phyloP scores from a whole-genome alignment of 2,888 invertebrate species.

The Nasonovia ribisnigri region DNA sequence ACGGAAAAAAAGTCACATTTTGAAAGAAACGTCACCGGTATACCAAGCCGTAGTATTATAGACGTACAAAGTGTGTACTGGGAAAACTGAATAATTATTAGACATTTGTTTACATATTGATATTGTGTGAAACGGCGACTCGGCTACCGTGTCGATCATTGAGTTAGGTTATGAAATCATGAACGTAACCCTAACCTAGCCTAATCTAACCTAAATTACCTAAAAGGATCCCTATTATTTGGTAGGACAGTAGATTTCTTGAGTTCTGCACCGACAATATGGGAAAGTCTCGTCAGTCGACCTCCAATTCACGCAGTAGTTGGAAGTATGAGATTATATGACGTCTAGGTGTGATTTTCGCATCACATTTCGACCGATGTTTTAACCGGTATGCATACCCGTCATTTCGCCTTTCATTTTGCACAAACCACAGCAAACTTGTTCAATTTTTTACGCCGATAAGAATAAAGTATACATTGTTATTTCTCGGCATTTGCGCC shows the following conservation, averaged over 20 bases:
- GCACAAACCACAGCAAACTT: neutral
- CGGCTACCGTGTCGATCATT: neutral
- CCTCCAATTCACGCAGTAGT: neutral
- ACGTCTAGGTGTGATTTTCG: neutral
- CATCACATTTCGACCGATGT: neutral
- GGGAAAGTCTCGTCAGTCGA: neutral
- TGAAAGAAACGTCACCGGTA: too few species aligned
- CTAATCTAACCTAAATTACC: neutral
- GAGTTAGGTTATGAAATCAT: neutral
- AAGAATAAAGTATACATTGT: neutral
- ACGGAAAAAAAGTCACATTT: too few species aligned
- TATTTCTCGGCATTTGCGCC: neutral
- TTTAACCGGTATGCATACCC: neutral
- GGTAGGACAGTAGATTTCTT: neutral
- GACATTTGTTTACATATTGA: too few species aligned
- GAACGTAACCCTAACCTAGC: neutral
- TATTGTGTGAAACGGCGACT: neutral
- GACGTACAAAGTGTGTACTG: too few species aligned
- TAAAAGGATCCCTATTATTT: neutral
- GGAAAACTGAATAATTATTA: too few species aligned
- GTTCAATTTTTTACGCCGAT: neutral
- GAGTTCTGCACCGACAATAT: neutral
- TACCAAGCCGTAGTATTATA: too few species aligned
- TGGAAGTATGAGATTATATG: neutral
- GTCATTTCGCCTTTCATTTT: too few species aligned